Evolutionary conservation across 2,113 vertebrate species (phyloP), one percentile per base, ranked within the genome.

Genomic region (Podarcis muralis): DNA sequence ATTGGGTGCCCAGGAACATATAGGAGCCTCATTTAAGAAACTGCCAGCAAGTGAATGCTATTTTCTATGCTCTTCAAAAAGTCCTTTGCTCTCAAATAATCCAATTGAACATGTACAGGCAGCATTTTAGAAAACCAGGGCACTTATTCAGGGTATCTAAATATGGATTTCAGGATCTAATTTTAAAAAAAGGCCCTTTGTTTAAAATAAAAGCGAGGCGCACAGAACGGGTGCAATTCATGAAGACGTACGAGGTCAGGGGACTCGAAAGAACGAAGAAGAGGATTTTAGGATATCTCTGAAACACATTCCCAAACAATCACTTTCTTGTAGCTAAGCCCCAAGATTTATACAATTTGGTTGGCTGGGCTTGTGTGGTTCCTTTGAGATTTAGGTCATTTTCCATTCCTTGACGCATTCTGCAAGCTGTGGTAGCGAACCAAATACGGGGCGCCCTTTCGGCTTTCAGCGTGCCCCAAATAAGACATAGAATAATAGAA

Each of bases 151-250:
- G 62, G 59, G 75, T 48, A 59, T 86, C 74, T 86, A 77, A 78
- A 86, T 66, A 78, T 86, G 74, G 74, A 66, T 86, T 66, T 4
- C 30, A 12, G 37, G 59, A 66, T 66, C 74, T 77, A 78, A 78
- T 86, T 86, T 66, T 66, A 65, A 77, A 77, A 77, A 53, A 86
- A 78, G 37, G n/a, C 32, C 71, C 7, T 76, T 83, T 69, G 72
- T 85, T 85, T 85, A 85, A 62, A 62, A 85, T 62, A 76, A 85
- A 86, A 86, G 12, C 74, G 43, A 20, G 53, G 71, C 75, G 13
- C 3, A 8, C 22, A 13, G 57, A 43, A 78, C 30, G 27, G 32
- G 62, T 48, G 25, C 22, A 5, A 35, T 66, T 83, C 65, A 76
- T 77, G 59, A 77, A 66, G 74, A 53, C 3, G 4, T 32, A 84